These are phyloP conservation scores for Erpetoichthys calabaricus DNA, from an alignment of 2,797 vertebrate genomes.

Conservation along the genomic window DNA sequence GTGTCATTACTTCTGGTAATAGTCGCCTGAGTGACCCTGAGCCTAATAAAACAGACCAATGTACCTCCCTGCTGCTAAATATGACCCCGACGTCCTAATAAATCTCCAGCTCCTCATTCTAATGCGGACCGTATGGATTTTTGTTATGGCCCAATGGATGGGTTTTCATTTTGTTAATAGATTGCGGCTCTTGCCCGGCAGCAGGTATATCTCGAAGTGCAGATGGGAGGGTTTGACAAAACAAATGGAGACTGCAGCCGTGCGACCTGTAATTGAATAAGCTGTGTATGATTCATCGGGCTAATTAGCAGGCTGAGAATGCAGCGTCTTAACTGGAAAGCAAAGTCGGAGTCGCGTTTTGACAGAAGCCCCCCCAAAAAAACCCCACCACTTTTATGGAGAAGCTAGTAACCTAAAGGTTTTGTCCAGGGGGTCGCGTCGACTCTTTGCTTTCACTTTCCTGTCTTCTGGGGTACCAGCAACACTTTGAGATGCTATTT, in stretches of 20 bases:
- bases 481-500: no score
- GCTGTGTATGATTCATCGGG: slow-evolving; percentile 42
- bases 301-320: slow-evolving; percentile 45
- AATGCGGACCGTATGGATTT: slow-evolving; percentile 26
- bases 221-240: slow-evolving; percentile 15
- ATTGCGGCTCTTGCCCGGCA: slow-evolving; percentile 30
- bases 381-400: no score
- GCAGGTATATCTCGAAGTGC: slow-evolving; percentile 8
- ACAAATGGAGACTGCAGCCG: slow-evolving; percentile 12
- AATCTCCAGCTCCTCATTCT: slow-evolving; percentile 27
- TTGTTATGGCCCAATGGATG: slow-evolving; percentile 10
- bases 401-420: no score
- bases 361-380: no score
- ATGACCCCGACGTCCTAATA: slow-evolving; percentile 24
- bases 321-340: slow-evolving; percentile 29
- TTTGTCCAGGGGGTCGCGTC: no score
- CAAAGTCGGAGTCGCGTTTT: no score
- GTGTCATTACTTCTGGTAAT: slow-evolving; percentile 35
- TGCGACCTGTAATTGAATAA: slow-evolving; percentile 26
- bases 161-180: slow-evolving; percentile 29
- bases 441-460: no score
- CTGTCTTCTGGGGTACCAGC: no score
- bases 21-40: slow-evolving; percentile 18
- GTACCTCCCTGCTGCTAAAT: slow-evolving; percentile 37
- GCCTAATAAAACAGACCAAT: slow-evolving; percentile 18